Conservation (phyloP, 2,797 vertebrate genomes). For the Coreius guichenoti region DNA sequence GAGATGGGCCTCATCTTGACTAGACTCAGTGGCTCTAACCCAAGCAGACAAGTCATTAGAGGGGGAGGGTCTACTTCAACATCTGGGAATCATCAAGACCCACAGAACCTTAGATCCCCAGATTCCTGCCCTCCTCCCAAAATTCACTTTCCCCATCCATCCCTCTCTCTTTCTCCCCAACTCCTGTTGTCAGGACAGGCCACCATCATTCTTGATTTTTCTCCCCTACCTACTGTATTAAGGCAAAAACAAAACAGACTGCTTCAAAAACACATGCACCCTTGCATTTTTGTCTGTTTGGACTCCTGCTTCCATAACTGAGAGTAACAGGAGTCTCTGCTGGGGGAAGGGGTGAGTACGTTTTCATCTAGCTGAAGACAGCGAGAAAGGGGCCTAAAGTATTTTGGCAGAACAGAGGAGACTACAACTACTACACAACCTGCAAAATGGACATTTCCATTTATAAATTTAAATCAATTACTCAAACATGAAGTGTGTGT, state of each 20-base stretch:
- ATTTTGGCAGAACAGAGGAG: neutral
- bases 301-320: neutral
- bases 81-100: conserved; percentile 83
- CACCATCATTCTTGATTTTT: conserved; percentile 66
- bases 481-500: neutral
- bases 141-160: conserved; percentile 45
- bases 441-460: neutral
- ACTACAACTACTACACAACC: neutral
- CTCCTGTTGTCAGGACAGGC: conserved; percentile 72
- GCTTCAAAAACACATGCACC: conserved; percentile 14
- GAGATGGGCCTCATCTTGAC: conserved; percentile 1
- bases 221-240: conserved; percentile 62
- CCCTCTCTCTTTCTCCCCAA: conserved; percentile 62
- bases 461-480: neutral
- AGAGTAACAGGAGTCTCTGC: neutral
- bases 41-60: conserved; percentile 67
- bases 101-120: conserved; percentile 75
- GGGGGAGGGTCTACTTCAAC: conserved; percentile 67
- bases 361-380: neutral
- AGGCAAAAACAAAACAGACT: conserved; percentile 75
- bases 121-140: conserved; percentile 63
- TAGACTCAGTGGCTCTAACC: conserved; percentile 73
- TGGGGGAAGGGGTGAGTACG: neutral
- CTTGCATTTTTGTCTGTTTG: neutral
- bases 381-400: neutral